Evolutionary conservation across 2,888 invertebrate genomes (phyloP), one percentile per base, ranked within the genome.

Genomic region (Epirrhoe tristata): DNA sequence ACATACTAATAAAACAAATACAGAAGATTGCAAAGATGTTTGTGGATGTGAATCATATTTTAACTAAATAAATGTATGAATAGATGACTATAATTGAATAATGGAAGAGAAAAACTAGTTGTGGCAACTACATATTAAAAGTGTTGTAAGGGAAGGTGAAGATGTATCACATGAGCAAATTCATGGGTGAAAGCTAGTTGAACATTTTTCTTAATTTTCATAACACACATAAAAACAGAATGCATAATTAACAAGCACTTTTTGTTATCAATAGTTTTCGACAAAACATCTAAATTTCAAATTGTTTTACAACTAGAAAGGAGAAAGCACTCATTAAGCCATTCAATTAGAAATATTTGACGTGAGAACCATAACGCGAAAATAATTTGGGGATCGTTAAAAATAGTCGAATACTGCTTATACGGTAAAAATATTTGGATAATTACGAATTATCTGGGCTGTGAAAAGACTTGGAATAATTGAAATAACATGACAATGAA

Each of bases 221-320:
- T 46, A 46, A 46, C 7, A 43, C 10, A 46, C 7, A 43, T 39
- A 39, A 48, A 16, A 48, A 6, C 46, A 58, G 3, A 46, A 53
- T 53, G 24, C 14, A 34, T 62, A 36, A 56, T 36, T 56, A 63
- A 63, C 57, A 57, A 63, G 63, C 43, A 52, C 6, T n/a, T 16
- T 43, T 54, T n/a, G 14, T 34, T 53, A 64, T 64, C 60, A 61
- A 61, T 67, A 39, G 34, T 54, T 52, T 36, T 67, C 36, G 52
- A 36, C 56, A 62, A 65, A 65, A 70, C 66, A 69, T 70, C 67
- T 63, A 56, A 71, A 70, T 71, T 72, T 68, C 60, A 68, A 66
- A 66, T 53, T 67, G 62, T 70, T 88, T 85, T 87, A 89, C 87
- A 87, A 88, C 84, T 86, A 86, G 89, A 90, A 89, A 90, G 89